phyloP scores from a whole-genome alignment of 2,113 vertebrate genomes.

The Leptosomus discolor region DNA sequence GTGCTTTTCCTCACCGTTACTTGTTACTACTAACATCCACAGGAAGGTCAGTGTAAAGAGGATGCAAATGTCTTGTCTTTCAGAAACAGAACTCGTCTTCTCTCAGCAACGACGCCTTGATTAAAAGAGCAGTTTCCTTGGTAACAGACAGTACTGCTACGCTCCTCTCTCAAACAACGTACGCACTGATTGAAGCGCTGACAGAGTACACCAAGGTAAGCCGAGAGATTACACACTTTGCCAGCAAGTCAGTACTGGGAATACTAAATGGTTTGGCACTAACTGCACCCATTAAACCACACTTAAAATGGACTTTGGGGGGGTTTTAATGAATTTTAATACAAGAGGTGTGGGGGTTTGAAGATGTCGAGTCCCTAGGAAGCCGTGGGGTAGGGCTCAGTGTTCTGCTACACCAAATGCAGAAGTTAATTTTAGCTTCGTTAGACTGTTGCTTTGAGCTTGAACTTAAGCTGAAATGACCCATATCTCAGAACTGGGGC shows the following conservation, averaged over 20 bases:
- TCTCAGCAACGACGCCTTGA: slow-evolving; percentile 76
- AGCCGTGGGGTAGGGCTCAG: not conserved
- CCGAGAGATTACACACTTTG: rapidly evolving
- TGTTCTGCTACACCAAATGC: rapidly evolving
- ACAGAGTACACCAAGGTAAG: slow-evolving; percentile 81
- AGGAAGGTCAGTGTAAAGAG: not conserved
- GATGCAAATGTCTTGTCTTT: slow-evolving; percentile 7
- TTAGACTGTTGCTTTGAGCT: not conserved
- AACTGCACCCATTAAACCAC: rapidly evolving
- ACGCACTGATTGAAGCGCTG: slow-evolving; percentile 76
- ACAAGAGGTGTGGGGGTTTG: not conserved
- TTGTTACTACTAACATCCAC: not conserved
- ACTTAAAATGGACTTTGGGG: not conserved
- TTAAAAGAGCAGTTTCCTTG: slow-evolving; percentile 74
- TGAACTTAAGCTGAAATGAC: not conserved
- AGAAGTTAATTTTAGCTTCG: not conserved
- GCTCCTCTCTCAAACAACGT: slow-evolving; percentile 80
- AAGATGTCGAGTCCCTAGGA: not conserved
- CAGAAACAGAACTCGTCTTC: slow-evolving; percentile 68
- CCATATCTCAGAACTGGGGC: not conserved
- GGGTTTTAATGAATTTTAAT: not conserved
- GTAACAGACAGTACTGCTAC: slow-evolving; percentile 80
- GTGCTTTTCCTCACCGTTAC: not conserved
- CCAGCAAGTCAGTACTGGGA: not conserved
- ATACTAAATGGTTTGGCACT: not conserved